Percentiles rank a stretch among this genome's conserved stretches.
These are phyloP conservation scores for Keiferia lycopersicella DNA, from an alignment of 2,888 invertebrate species.

Conservation along the genomic window DNA sequence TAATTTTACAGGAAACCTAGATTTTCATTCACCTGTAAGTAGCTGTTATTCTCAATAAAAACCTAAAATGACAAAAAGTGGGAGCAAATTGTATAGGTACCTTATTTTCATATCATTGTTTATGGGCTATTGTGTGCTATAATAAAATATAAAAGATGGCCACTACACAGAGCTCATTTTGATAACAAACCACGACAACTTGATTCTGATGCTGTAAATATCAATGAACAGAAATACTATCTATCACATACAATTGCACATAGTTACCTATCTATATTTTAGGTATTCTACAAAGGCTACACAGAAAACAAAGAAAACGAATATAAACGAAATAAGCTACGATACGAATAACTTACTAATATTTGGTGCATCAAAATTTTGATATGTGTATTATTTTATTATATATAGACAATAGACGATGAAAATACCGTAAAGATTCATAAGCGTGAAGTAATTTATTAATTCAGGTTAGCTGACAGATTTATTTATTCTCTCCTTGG, in stretches of 20 bases:
- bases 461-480: too few relatives aligned
- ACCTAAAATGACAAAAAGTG: neutral
- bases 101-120: neutral
- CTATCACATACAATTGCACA: neutral
- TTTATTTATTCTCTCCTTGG: too few relatives aligned
- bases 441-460: too few relatives aligned
- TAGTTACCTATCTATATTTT: neutral
- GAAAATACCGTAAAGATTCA: too few relatives aligned
- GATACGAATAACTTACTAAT: too few relatives aligned
- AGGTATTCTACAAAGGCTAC: neutral
- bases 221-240: neutral
- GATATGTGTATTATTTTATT: too few relatives aligned
- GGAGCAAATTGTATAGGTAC: neutral
- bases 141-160: neutral
- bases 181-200: constrained; percentile 7
- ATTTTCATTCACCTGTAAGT: neutral
- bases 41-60: too few relatives aligned
- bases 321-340: too few relatives aligned
- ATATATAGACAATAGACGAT: too few relatives aligned
- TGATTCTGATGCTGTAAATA: neutral
- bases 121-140: neutral
- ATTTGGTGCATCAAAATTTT: too few relatives aligned
- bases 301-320: too few relatives aligned
- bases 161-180: neutral
- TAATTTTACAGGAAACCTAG: neutral